Evolutionary conservation across 37 sponge, comb jelly and placozoan species (phyloP), one percentile per base, ranked within the genome.

Genomic region (Chondrosia reniformis): DNA sequence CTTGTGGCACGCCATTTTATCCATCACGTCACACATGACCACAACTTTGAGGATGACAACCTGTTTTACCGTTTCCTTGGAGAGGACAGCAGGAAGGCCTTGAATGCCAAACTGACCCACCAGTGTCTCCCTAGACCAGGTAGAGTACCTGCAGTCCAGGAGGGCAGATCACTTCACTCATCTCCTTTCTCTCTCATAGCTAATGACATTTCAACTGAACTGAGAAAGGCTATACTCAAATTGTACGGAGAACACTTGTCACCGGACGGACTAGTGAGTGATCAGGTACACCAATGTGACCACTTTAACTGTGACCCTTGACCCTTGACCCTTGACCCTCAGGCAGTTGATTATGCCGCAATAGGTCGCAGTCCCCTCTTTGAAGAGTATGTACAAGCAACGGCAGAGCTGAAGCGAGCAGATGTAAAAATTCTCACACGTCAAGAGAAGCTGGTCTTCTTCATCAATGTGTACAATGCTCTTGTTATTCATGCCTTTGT

Each of bases 391-490:
- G 91, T 92, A 0, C 83, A 81, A 46, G 77, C 89, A 1, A 84
- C 99, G 7, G 96, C 88, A 46, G 89, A 93, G 49, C 76, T 98
- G 74, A 96, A 98, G 77, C 81, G 99, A 39, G 89, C 84, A 4
- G 91, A 89, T 69, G 67, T 95, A 1, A 37, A 21, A 12, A 33
- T 43, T 0, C 61, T 98, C 61, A 75, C 76, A 38, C 65, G 85
- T 63, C 59, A 89, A 22, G 91, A 95, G 76, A 92, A 82, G 17
- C 42, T 93, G 22, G 93, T 96, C 4, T 88, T 98, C 85, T 93
- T 95, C 79, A 86, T 92, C 81, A 98, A 98, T 57, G 80, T 98
- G 42, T 98, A 98, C 85, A 98, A 98, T 74, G 91, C 96, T 19
- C 74, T 98, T 63, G 88, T 98, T 13, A 80, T 98, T 38, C 99